These are phyloP conservation scores for Labrus mixtus DNA, from an alignment of 2,113 vertebrate genomes.

Conservation along the genomic window DNA sequence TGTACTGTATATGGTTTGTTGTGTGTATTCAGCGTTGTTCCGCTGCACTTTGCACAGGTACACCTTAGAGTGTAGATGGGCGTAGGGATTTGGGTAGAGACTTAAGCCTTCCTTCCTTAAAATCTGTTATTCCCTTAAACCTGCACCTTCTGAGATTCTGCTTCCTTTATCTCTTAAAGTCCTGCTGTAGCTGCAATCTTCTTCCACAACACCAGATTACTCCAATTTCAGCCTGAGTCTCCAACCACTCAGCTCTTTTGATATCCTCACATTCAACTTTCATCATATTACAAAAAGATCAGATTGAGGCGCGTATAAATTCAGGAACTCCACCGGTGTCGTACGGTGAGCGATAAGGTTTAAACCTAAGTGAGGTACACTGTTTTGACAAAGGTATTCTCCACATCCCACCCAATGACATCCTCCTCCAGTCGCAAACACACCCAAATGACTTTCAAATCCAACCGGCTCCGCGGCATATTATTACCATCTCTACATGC, in stretches of 20 bases:
- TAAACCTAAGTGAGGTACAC: constrained; percentile 38
- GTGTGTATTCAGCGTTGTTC: no score
- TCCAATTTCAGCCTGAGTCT: constrained; percentile 2
- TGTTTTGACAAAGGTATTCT: constrained; percentile 52
- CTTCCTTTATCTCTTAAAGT: not conserved
- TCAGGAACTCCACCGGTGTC: constrained; percentile 11
- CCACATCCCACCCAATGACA: constrained; percentile 32
- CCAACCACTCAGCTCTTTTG: constrained; percentile 20
- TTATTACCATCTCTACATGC: constrained; percentile 34
- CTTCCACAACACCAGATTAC: not conserved
- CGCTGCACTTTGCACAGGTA: not conserved
- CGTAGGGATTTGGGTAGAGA: not conserved
- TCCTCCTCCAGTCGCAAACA: constrained; percentile 54
- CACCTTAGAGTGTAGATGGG: not conserved
- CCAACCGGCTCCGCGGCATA: constrained; percentile 37
- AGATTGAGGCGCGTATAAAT: constrained; percentile 36
- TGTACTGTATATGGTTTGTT: not conserved
- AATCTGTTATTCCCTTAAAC: not conserved
- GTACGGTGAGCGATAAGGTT: constrained; percentile 21
- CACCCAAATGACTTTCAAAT: constrained; percentile 52
- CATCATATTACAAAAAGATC: constrained; percentile 44
- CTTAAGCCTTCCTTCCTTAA: constrained; percentile 16
- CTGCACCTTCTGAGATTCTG: constrained; percentile 4
- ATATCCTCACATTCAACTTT: constrained; percentile 40
- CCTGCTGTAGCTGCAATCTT: constrained; percentile 1